Conservation (phyloP, 2,888 invertebrate species). For the Drosophila kanekoi region DNA sequence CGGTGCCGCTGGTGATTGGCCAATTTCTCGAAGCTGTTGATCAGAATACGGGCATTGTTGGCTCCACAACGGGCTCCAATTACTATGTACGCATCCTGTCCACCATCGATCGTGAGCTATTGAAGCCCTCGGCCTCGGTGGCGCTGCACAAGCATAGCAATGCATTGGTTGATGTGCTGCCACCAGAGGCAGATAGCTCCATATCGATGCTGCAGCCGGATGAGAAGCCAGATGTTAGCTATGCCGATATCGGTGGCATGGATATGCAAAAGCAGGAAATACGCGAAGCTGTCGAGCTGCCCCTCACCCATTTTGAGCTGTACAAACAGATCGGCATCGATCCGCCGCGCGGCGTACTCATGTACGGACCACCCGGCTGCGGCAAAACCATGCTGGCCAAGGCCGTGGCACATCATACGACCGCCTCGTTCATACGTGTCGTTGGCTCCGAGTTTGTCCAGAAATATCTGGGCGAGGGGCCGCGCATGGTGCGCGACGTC, state of each 20-base stretch:
- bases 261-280: conserved; percentile 99
- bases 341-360: conserved; percentile 98
- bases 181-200: conserved; percentile 99
- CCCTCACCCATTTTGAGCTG: conserved; percentile 98
- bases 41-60: conserved; percentile 99
- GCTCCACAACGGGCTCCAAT: conserved; percentile 99
- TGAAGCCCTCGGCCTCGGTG: conserved; percentile 99
- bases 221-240: conserved; percentile 99
- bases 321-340: conserved; percentile 99
- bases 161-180: conserved; percentile 99
- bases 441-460: conserved; percentile 99
- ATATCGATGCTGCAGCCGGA: conserved; percentile 99
- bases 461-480: conserved; percentile 99
- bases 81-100: conserved; percentile 99
- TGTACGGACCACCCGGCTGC: conserved; percentile 99
- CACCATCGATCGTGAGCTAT: conserved; percentile 97
- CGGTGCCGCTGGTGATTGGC: conserved; percentile 99
- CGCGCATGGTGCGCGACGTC: conserved; percentile 99
- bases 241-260: conserved; percentile 99
- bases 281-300: conserved; percentile 98
- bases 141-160: conserved; percentile 99
- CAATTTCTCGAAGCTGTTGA: conserved; percentile 99
- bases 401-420: conserved; percentile 99
- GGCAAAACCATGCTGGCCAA: conserved; percentile 99
- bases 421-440: conserved; percentile 99